phyloP scores from a whole-genome alignment of 2,113 vertebrate genomes.

The Collichthys lucidus region DNA sequence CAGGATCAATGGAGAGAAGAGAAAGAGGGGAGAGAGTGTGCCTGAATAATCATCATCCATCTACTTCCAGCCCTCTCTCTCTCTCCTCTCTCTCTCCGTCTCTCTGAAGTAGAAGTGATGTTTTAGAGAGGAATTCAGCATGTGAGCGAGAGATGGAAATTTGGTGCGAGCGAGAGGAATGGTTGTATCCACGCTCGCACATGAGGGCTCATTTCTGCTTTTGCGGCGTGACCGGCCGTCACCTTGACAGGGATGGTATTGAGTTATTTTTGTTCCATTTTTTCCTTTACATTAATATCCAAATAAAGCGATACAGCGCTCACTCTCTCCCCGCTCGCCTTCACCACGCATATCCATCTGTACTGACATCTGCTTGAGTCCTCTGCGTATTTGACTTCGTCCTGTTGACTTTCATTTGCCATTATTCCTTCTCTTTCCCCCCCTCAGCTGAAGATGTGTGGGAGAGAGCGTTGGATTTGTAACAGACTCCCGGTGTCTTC shows the following conservation, averaged over 20 bases:
- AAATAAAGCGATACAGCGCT: background rate
- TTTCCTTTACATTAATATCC: constrained; percentile 14
- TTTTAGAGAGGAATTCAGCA: constrained; percentile 53
- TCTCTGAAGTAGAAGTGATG: constrained; percentile 73
- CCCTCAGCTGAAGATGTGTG: constrained; percentile 58
- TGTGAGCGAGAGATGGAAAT: constrained; percentile 54
- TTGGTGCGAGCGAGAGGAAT: constrained; percentile 35
- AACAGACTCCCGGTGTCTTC: constrained; percentile 63
- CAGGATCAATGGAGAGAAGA: constrained; percentile 80
- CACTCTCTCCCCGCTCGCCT: constrained; percentile 2
- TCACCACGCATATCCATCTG: constrained; percentile 16
- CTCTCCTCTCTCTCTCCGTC: constrained; percentile 26
- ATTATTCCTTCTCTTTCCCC: constrained; percentile 39
- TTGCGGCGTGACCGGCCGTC: background rate
- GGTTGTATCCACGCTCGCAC: constrained; percentile 9
- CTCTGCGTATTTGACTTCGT: background rate
- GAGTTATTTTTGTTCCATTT: constrained; percentile 25
- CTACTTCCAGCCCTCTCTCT: constrained; percentile 59
- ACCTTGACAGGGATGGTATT: constrained; percentile 4
- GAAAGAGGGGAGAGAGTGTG: constrained; percentile 67
- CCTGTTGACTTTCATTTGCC: constrained; percentile 55
- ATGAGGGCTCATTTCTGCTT: constrained; percentile 6
- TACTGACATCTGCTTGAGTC: constrained; percentile 36
- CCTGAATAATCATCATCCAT: constrained; percentile 82
- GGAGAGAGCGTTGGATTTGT: constrained; percentile 51